phyloP scores from a whole-genome alignment of 2,888 invertebrate species.

The Falcaria lacertinaria region DNA sequence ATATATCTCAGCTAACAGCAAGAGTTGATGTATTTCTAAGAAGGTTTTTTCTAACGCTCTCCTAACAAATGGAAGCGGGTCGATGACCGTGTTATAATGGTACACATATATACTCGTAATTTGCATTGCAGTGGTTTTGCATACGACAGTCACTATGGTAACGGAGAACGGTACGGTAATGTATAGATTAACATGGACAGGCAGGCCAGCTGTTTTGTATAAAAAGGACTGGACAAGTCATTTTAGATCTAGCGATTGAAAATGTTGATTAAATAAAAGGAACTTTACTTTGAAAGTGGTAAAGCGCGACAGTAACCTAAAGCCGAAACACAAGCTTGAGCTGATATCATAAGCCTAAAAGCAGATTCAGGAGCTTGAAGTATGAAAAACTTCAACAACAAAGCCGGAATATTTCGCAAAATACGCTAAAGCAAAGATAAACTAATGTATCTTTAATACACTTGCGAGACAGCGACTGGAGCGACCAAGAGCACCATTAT shows the following conservation, averaged over 20 bases:
- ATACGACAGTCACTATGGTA: constrained; percentile 27
- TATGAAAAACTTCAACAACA: no score
- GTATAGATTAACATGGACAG: background rate
- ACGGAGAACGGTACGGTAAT: constrained; percentile 10
- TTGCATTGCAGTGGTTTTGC: constrained; percentile 31
- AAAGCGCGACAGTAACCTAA: background rate
- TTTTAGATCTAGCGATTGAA: background rate
- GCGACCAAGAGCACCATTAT: no score
- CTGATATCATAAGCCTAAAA: no score
- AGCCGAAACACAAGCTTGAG: no score
- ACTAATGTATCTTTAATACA: no score
- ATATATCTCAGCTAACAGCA: no score
- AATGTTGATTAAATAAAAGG: background rate
- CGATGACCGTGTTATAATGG: constrained; percentile 14
- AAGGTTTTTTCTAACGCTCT: constrained; percentile 2
- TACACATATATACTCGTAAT: no score
- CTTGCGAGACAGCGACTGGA: no score
- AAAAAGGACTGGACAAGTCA: background rate
- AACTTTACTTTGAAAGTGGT: background rate
- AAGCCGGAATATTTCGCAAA: no score
- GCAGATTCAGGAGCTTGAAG: no score
- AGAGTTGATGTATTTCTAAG: no score
- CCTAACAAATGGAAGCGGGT: background rate
- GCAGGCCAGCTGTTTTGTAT: background rate
- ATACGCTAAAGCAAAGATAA: no score